Evolutionary conservation across 2,113 vertebrate species (phyloP).

Genomic region (Passerina amoena): DNA sequence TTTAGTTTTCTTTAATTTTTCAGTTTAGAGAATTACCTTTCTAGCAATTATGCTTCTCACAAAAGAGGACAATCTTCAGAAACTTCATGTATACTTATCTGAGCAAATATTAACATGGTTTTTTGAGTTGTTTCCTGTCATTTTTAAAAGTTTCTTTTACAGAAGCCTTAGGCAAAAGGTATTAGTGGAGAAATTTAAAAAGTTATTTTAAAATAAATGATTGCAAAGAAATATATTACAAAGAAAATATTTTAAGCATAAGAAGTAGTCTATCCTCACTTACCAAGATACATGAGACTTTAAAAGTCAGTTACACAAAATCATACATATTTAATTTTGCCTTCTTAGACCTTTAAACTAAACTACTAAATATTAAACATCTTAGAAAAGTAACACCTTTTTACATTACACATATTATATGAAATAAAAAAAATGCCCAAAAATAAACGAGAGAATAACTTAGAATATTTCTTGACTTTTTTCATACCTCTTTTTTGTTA

Average conservation of each 20-base stretch:
- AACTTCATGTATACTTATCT: background rate
- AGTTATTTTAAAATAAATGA: background rate
- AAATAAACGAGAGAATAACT: background rate
- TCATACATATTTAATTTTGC: background rate
- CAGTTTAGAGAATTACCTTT: background rate
- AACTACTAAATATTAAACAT: background rate
- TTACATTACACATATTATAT: background rate
- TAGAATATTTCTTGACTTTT: background rate
- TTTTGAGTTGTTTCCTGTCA: accelerated
- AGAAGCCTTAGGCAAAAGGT: background rate
- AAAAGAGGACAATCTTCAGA: background rate
- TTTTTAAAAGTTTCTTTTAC: background rate
- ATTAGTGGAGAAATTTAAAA: background rate
- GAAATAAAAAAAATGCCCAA: background rate
- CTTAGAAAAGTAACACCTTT: background rate
- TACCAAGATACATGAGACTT: background rate
- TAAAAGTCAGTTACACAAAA: background rate
- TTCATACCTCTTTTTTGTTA: background rate
- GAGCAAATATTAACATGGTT: background rate
- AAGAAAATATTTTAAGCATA: background rate
- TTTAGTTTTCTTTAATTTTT: background rate
- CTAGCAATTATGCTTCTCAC: background rate
- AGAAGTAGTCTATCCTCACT: background rate
- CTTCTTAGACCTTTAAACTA: background rate
- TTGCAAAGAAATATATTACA: background rate